Evolutionary conservation across 2,113 vertebrate genomes (phyloP), one percentile per base, ranked within the genome.

Genomic region (Lepisosteus osseus): DNA sequence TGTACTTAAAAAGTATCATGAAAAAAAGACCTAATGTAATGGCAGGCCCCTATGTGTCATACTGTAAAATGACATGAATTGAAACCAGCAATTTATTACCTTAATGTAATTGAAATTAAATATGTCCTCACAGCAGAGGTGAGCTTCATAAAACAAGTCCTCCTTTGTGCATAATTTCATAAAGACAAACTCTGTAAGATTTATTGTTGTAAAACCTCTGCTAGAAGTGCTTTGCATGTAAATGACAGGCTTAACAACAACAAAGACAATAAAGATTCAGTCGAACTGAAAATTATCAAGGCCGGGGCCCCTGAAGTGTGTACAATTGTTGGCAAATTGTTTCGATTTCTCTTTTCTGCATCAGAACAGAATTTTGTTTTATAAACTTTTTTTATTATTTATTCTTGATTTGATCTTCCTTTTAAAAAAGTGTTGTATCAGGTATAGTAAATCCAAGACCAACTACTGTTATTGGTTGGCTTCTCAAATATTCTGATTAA

Each of bases 401-500:
- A 51, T 51, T 5, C 47, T 51, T 1, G 47, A 5, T 51, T 51
- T 51, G 9, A 51, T 9, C 5, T 51, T 9, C 47, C 47, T 51
- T 51, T 51, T 6, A 51, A 51, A 9, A 9, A 51, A 51, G 47
- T 5, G 9, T 51, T 9, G 9, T 51, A 51, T 51, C 47, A 51
- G 9, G 47, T 51, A 6, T 6, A 61, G 59, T 14, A 61, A 11
- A 61, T 61, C 59, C 5, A 61, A 59, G 68, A 71, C 70, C 76
- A 51, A 51, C 64, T 57, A 29, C 8, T 73, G 44, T 68, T 67
- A 70, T 61, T 57, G 9, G n/a, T 40, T n/a, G 55, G 76, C 64
- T 14, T 75, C 74, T 81, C 65, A 73, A 84, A 88, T 80, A 80
- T 81, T 81, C 83, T 83, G 76, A 84, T 83, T 84, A 82, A 80